Conservation (phyloP, 2,113 vertebrate genomes). For the Phaetusa simplex region DNA sequence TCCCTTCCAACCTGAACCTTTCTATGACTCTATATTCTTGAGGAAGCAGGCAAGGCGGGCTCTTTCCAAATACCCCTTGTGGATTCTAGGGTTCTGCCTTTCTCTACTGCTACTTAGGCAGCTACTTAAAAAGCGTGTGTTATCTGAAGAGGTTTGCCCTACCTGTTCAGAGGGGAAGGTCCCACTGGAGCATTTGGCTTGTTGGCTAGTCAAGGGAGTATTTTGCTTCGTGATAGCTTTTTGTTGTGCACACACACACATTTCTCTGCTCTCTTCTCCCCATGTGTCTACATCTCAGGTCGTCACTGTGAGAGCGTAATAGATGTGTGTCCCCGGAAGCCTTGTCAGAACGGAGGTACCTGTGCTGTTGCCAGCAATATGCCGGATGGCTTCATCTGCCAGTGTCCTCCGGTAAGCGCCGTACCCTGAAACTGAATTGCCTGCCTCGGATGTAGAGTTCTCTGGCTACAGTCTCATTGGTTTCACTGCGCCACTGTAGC, state of each 20-base stretch:
- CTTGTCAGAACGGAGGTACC: slow-evolving; percentile 83
- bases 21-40: not conserved
- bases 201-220: fast-evolving
- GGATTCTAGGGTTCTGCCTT: not conserved
- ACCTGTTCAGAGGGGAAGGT: not conserved
- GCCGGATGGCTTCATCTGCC: slow-evolving; percentile 86
- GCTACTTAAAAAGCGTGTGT: not conserved
- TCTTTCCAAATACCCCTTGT: not conserved
- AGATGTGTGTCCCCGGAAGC: slow-evolving; percentile 86
- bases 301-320: slow-evolving; percentile 89
- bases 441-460: not conserved
- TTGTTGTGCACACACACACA: not conserved
- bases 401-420: slow-evolving; percentile 81
- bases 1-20: too few species aligned
- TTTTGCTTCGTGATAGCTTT: not conserved
- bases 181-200: not conserved
- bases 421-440: not conserved
- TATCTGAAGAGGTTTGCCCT: not conserved
- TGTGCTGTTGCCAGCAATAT: slow-evolving; percentile 89
- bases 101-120: not conserved
- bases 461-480: not conserved
- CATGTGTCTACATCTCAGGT: slow-evolving; percentile 67
- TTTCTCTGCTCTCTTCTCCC: not conserved
- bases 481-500: not conserved
- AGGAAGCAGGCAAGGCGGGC: not conserved